Conservation (phyloP, 1,140 invertebrate genomes). For the Rhopalosiphum maidis region DNA sequence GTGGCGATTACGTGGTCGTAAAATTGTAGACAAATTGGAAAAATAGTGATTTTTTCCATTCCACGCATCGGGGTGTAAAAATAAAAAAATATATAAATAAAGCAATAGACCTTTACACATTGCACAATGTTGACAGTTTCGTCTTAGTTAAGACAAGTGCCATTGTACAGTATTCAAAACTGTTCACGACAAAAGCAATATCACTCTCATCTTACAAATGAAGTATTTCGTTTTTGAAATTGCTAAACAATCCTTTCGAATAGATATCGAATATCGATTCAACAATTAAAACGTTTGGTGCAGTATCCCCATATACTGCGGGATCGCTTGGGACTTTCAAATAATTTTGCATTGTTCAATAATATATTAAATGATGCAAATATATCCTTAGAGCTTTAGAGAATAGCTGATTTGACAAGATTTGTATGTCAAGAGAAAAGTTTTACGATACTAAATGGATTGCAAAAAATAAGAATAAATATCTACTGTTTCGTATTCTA, state of each 20-base stretch:
- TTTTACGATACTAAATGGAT: neutral
- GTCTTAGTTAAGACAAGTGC: neutral
- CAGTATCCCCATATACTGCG: neutral
- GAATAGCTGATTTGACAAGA: neutral
- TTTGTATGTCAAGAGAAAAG: neutral
- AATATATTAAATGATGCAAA: slow-evolving; percentile 2
- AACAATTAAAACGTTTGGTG: neutral
- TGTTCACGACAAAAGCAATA: neutral
- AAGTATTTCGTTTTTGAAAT: neutral
- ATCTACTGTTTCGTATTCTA: neutral
- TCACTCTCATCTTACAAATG: too few relatives aligned
- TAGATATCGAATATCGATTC: neutral
- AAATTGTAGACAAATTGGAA: slow-evolving; percentile 30
- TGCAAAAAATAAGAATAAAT: neutral
- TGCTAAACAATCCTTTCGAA: neutral
- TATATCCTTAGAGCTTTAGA: neutral
- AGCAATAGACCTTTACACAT: neutral
- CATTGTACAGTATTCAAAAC: neutral
- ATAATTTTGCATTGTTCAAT: neutral
- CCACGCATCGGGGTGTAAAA: neutral
- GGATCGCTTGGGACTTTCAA: neutral
- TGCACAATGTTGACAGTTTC: neutral
- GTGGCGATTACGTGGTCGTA: slow-evolving; percentile 11
- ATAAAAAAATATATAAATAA: slow-evolving; percentile 4
- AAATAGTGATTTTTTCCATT: slow-evolving; percentile 27